Evolutionary conservation across 1,140 invertebrate genomes (phyloP).

Genomic region (Lepidurus packardi): DNA sequence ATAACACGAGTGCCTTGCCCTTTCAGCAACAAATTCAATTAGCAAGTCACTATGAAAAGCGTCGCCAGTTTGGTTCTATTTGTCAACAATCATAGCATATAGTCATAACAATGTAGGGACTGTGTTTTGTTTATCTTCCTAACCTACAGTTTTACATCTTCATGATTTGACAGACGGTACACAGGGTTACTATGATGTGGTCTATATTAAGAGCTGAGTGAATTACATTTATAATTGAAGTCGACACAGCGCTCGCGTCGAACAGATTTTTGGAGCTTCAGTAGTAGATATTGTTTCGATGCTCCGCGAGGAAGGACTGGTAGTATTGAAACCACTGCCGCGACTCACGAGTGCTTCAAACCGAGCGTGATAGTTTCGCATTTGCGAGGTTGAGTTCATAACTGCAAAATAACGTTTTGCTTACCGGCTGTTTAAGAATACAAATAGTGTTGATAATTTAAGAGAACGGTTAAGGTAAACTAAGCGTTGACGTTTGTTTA

Average conservation of each 20-base stretch:
- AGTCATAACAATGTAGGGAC: neutral
- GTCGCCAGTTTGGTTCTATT: neutral
- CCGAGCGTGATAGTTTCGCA: neutral
- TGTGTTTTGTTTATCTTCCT: neutral
- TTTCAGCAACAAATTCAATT: neutral
- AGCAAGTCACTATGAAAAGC: neutral
- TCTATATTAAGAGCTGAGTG: neutral
- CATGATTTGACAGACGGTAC: neutral
- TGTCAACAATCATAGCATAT: neutral
- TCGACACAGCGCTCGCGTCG: constrained; percentile 11
- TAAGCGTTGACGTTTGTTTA: neutral
- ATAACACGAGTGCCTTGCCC: neutral
- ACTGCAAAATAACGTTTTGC: neutral
- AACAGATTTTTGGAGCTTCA: neutral
- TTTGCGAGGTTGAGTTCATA: neutral
- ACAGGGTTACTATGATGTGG: neutral
- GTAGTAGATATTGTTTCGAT: neutral
- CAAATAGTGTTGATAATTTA: neutral
- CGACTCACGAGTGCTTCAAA: neutral
- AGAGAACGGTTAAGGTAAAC: constrained; percentile 2
- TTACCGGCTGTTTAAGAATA: neutral
- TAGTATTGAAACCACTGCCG: neutral
- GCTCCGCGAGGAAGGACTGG: neutral
- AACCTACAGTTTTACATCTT: neutral
- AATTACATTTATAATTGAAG: neutral